A percentile compares a stretch with the other conserved stretches of the same genome.
Conservation (phyloP, 1,140 invertebrate genomes). For the Notospermus geniculatus region DNA sequence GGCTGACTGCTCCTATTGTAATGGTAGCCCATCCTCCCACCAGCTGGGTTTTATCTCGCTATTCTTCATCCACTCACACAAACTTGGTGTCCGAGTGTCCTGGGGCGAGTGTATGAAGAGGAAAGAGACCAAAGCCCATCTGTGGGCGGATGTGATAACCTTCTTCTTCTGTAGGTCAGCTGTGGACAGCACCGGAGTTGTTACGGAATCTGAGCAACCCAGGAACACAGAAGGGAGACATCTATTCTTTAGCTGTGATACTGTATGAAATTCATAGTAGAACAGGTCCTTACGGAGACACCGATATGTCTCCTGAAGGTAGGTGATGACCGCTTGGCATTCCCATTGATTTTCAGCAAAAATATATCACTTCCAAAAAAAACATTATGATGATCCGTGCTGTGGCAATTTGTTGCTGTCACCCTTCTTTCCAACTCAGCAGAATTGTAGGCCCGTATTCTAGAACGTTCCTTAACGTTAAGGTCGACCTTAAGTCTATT, state of each 20-base stretch:
- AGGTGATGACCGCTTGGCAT: background rate
- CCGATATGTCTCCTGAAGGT: slow-evolving; percentile 35
- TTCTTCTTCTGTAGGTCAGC: slow-evolving; percentile 33
- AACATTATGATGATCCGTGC: background rate
- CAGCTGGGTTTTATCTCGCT: too few relatives aligned
- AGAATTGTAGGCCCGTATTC: too few relatives aligned
- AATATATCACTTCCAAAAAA: background rate
- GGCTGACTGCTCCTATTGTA: too few relatives aligned
- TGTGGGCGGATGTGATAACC: too few relatives aligned
- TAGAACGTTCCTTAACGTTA: too few relatives aligned
- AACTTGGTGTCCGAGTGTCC: too few relatives aligned
- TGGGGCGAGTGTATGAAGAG: too few relatives aligned
- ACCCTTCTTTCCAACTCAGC: too few relatives aligned
- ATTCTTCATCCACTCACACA: too few relatives aligned
- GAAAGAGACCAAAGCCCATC: too few relatives aligned
- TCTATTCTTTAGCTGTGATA: slow-evolving; percentile 95
- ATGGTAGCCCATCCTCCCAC: too few relatives aligned
- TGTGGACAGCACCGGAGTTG: slow-evolving; percentile 93
- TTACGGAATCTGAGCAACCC: slow-evolving; percentile 59
- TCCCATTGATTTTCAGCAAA: background rate
- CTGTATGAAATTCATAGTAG: slow-evolving; percentile 58
- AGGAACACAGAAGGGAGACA: slow-evolving; percentile 87
- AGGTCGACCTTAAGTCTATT: too few relatives aligned
- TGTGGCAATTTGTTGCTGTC: background rate
- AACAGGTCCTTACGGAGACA: slow-evolving; percentile 46